Base-by-base conservation (phyloP, 2,113 vertebrate species). In the Ophthalmolycus amberensis region DNA sequence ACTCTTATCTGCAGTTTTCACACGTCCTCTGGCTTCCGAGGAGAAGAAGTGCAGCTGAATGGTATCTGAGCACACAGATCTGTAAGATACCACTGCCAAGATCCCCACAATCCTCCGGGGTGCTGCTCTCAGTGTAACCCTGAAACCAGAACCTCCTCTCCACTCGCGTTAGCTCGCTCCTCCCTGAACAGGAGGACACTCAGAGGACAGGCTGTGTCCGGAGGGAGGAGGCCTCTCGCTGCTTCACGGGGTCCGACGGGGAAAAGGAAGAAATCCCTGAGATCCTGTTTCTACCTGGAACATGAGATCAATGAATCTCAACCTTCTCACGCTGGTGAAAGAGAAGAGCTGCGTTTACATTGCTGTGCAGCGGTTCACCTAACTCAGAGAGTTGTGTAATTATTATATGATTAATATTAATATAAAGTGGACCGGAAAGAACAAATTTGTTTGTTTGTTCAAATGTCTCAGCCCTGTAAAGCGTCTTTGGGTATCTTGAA, bases 1-100 rank as follows among this genome's bases (percentile, higher is more conserved):
- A 52, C 44, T 32, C 20, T 72, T 68, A 74, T 85, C 67, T 34
- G 32, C 46, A 72, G n/a, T 50, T 85, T 80, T 83, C 81, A 69
- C 75, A 65, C 12, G 12, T 62, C 77, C 77, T 62, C 78, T 32
- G 65, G 22, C 32, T 63, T 22, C 9, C 58, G 42, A 54, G 29
- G 22, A 42, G 44, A 5, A 71, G 80, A 63, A 52, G 34, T 6
- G 46, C 4, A 68, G 60, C n/a, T 4, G 3, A 46, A 72, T 25
- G 20, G 38, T 25, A 16, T 50, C 64, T 37, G 22, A 75, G 70
- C 25, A 44, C 9, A 22, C 29, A 60, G 40, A 79, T 79, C n/a
- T 50, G 29, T 37, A 16, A 54, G 54, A 75, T 67, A 72, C 66
- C 64, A 2, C 32, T 40, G 56, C 56, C 38, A 71, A 79, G 76